Evolutionary conservation across 2,113 vertebrate species (phyloP), one percentile per base, ranked within the genome.

Genomic region (Morone chrysops): DNA sequence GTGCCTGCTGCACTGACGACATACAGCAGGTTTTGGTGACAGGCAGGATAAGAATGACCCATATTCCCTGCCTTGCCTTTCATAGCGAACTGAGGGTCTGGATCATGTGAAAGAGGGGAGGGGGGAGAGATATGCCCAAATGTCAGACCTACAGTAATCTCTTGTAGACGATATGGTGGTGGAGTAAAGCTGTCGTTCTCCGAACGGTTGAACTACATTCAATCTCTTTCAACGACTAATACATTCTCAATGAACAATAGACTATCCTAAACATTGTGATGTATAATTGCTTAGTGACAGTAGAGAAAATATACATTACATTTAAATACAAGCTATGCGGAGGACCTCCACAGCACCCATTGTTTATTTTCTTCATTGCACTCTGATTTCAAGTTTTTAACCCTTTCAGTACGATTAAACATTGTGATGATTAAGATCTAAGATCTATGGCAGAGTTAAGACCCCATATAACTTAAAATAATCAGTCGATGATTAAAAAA

Each of bases 341-440:
- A 90, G 25, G 45, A 78, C 48, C 80, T 71, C 82, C 82, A 89
- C 56, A 88, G 84, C 86, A 91, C 87, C 85, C 17, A 69, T 83
- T 54, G 50, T 80, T 81, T 71, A 40, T 40, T 78, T 62, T 81
- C 61, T 66, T 83, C 78, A 86, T 83, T 79, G 56, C 62, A 70
- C 63, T 82, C 63, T 76, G 48, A 45, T 54, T 83, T 86, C 78
- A 92, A 82, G 86, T 83, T 80, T 69, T 86, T 57, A 53, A 74
- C 20, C 57, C 38, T 70, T 77, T 85, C 20, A 84, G 17, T 47
- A 20, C 57, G 14, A 31, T 81, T 79, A 47, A 63, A 77, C 41
- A 47, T 65, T 31, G 12, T 69, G 4, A 69, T 12, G 20, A 72
- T 47, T 13, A 47, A 13, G 45, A 47, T 13, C 45, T 43, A 65